These are phyloP conservation scores for Tokudaia tokunoshimensis DNA, from an alignment of 2,797 vertebrate species.

Conservation along the genomic window DNA sequence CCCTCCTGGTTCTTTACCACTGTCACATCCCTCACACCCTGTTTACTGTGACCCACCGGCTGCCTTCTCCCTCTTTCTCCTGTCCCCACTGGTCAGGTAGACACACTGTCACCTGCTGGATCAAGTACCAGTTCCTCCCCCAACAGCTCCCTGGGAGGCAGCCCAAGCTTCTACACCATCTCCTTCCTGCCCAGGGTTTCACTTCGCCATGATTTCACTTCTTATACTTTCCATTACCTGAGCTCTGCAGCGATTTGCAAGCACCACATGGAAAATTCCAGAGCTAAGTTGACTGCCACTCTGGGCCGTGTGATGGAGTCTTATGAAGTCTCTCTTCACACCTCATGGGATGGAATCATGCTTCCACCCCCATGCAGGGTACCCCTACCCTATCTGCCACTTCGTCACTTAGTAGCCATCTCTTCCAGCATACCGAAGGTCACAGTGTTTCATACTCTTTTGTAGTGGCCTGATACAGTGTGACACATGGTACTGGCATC, in stretches of 20 bases:
- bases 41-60: neutral
- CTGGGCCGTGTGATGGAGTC: neutral
- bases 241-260: neutral
- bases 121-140: neutral
- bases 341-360: neutral
- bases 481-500: neutral
- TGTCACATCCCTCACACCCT: neutral
- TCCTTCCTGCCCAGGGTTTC: neutral
- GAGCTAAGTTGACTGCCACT: neutral
- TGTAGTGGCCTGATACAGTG: rapidly evolving
- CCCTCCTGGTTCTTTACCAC: neutral
- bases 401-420: neutral
- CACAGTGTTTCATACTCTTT: neutral
- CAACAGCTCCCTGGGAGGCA: neutral
- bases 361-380: rapidly evolving
- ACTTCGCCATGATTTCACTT: neutral
- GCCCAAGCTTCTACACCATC: neutral
- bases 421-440: neutral
- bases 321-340: too few relatives aligned
- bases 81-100: neutral
- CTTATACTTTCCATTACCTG: neutral
- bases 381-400: rapidly evolving
- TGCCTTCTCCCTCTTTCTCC: neutral
- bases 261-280: neutral
- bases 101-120: neutral